A percentile compares a stretch with the other conserved stretches of the same genome.
Evolutionary conservation across 2,888 invertebrate genomes (phyloP).

Genomic region (Mimas tiliae): DNA sequence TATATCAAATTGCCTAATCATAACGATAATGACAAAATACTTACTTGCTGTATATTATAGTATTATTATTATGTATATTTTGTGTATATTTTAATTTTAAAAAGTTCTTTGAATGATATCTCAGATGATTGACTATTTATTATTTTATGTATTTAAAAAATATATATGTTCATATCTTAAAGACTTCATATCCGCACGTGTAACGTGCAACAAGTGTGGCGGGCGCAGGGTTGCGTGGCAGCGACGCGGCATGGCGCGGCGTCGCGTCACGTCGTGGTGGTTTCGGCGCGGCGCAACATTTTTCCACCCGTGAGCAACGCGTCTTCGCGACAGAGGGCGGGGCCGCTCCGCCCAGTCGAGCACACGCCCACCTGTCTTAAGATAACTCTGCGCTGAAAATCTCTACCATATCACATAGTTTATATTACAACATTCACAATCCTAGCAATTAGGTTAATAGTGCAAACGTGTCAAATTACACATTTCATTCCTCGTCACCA

Average conservation of each 20-base stretch:
- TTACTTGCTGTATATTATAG: background rate
- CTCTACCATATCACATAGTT: background rate
- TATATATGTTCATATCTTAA: background rate
- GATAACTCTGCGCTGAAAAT: slow-evolving; percentile 30
- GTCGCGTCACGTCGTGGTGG: slow-evolving; percentile 34
- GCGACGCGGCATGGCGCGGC: slow-evolving; percentile 34
- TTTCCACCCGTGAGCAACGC: slow-evolving; percentile 60
- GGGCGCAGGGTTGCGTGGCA: slow-evolving; percentile 32
- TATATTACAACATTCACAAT: background rate
- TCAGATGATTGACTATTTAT: background rate
- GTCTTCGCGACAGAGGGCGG: slow-evolving; percentile 75
- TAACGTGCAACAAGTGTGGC: slow-evolving; percentile 64
- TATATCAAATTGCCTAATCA: background rate
- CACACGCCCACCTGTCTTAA: slow-evolving; percentile 70
- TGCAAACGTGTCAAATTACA: slow-evolving; percentile 46
- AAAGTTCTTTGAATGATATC: background rate
- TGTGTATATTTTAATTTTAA: background rate
- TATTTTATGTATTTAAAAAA: background rate
- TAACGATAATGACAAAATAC: background rate
- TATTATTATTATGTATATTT: no score
- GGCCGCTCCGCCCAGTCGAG: slow-evolving; percentile 67
- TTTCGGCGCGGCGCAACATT: slow-evolving; percentile 45
- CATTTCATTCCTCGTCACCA: slow-evolving; percentile 51
- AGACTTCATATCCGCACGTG: slow-evolving; percentile 25
- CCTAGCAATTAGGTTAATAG: slow-evolving; percentile 36